phyloP scores from a whole-genome alignment of 2,113 vertebrate species.

The Heterotis niloticus region DNA sequence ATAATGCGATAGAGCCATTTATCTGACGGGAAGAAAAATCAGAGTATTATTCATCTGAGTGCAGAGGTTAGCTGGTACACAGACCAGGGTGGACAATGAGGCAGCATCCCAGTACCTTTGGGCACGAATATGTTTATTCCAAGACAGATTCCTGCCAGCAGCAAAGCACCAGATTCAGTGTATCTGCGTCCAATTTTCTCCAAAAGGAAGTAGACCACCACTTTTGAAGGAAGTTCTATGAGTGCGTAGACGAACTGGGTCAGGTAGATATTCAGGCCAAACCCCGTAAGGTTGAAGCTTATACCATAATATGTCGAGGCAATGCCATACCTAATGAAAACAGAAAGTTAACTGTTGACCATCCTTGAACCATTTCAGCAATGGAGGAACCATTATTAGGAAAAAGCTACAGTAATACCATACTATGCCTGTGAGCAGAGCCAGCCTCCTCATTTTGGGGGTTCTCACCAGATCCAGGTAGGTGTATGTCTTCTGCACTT shows the following conservation, averaged over 20 bases:
- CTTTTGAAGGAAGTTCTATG: constrained; percentile 63
- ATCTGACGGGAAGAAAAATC: constrained; percentile 39
- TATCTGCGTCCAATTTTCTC: constrained; percentile 55
- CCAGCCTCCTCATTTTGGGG: constrained; percentile 63
- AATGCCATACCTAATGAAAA: constrained; percentile 53
- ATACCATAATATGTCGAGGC: constrained; percentile 61
- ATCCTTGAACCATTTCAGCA: background rate
- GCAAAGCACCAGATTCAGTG: constrained; percentile 40
- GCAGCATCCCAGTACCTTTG: constrained; percentile 47
- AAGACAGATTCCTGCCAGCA: constrained; percentile 51
- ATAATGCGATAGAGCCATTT: constrained; percentile 44
- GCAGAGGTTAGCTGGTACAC: background rate
- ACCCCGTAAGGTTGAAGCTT: constrained; percentile 62
- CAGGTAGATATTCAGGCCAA: constrained; percentile 62
- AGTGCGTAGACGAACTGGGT: constrained; percentile 59
- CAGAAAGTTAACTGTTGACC: background rate
- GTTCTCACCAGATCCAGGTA: constrained; percentile 65
- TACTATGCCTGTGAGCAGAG: constrained; percentile 52
- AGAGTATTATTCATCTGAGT: background rate
- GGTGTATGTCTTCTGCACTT: constrained; percentile 47
- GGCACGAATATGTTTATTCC: constrained; percentile 62
- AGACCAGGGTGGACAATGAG: background rate
- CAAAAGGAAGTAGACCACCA: constrained; percentile 49
- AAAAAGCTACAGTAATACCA: constrained; percentile 48
- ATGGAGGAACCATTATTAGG: background rate